Evolutionary conservation across 2,797 vertebrate species (phyloP).

Genomic region (Enteromius fasciolatus): DNA sequence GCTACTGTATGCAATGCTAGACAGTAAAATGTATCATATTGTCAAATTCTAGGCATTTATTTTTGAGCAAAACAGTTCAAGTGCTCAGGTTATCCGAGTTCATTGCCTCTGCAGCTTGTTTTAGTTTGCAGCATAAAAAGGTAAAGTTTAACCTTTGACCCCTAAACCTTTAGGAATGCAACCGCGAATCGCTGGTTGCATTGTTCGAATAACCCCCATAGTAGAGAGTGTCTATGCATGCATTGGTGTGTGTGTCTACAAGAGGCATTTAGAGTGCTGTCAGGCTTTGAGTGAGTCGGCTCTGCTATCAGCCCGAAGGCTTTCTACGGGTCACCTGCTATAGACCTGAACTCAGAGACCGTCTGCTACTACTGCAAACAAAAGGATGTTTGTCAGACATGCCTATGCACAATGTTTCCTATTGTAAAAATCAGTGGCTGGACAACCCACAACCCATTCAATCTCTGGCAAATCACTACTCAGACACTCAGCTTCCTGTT

Average conservation of each 20-base stretch:
- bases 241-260: conserved; percentile 12
- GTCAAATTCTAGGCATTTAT: neutral
- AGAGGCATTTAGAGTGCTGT: conserved; percentile 20
- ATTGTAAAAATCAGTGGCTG: conserved; percentile 32
- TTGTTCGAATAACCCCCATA: conserved; percentile 70
- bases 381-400: conserved; percentile 48
- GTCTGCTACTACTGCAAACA: conserved; percentile 15
- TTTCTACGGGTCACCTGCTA: conserved; percentile 26
- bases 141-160: conserved; percentile 66
- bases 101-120: neutral
- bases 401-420: conserved; percentile 42
- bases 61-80: conserved; percentile 12
- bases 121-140: conserved; percentile 11
- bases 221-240: conserved; percentile 45
- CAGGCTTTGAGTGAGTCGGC: neutral
- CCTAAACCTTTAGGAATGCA: conserved; percentile 75
- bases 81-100: neutral
- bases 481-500: conserved; percentile 58
- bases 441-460: conserved; percentile 27
- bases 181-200: conserved; percentile 71
- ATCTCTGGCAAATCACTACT: conserved; percentile 35
- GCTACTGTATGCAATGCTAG: neutral
- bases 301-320: neutral
- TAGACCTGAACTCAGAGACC: conserved; percentile 37
- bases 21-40: conserved; percentile 8